Evolutionary conservation across 2,888 invertebrate genomes (phyloP), one percentile per base, ranked within the genome.

Genomic region (Dromius quadrimaculatus): DNA sequence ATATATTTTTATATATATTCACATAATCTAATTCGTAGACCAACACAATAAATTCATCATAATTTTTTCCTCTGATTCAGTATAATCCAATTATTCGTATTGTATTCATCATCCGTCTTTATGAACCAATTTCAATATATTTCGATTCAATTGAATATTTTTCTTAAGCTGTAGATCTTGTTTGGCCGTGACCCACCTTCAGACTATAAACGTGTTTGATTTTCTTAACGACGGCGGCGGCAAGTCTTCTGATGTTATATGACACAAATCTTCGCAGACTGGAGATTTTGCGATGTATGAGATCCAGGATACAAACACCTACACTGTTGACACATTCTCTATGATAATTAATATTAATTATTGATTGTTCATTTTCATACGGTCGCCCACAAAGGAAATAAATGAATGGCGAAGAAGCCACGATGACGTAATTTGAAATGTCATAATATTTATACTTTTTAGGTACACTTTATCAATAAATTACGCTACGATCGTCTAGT

Each of bases 181-280:
- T 8, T 11, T 59, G 59, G 36, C 59, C 59, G 9, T 59, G 59
- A 59, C 59, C 59, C 36, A 59, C 59, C 59, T 32, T 32, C 5
- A 8, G 32, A 32, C 8, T 38, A 59, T 59, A 59, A 45, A 59
- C 59, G 59, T 59, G 38, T 54, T 54, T 23, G 50, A 6, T 13
- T n/a, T 23, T 28, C 11, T 23, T 54, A 54, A 54, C 23, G 5
- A 23, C n/a, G n/a, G n/a, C n/a, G 50, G 28, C 41, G 50, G 2
- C 50, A 47, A 23, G 13, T 54, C 28, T 54, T 41, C 3, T 54
- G 50, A 54, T 54, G 28, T 54, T 9, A 15, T 15, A 15, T 17
- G 41, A 1, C 47, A 22, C 47, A 47, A 59, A 28, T 59, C 34
- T 17, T 34, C 57, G 38, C 19, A 11, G 19, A 17, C n/a, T 6